A percentile compares a stretch with the other conserved stretches of the same genome.
phyloP scores from a whole-genome alignment of 2,888 invertebrate genomes.

The Aquatica leii region DNA sequence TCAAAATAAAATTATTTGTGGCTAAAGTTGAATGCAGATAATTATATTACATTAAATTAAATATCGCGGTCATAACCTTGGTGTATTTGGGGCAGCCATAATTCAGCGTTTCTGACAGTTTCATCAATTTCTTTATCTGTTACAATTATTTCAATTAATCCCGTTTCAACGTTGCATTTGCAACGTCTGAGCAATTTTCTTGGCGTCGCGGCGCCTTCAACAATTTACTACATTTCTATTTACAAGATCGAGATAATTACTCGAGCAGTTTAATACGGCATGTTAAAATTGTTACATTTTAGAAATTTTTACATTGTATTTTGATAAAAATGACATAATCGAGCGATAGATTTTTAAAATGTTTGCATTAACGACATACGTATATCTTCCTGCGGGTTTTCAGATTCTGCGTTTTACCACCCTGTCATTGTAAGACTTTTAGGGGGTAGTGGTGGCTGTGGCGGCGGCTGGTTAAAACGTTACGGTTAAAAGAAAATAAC shows the following conservation, averaged over 20 bases:
- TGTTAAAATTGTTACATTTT: background rate
- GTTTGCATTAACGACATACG: background rate
- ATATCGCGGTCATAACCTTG: slow-evolving; percentile 6
- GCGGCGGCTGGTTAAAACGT: slow-evolving; percentile 9
- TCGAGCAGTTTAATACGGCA: background rate
- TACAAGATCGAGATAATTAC: background rate
- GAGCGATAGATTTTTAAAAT: background rate
- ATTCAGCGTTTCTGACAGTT: background rate
- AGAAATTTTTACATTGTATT: background rate
- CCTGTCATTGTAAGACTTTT: background rate
- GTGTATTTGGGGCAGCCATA: background rate
- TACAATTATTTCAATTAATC: background rate
- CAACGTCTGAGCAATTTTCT: background rate
- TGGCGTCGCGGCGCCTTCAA: slow-evolving; percentile 1
- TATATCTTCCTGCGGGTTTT: no score
- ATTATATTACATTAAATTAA: slow-evolving; percentile 1
- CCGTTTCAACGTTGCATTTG: background rate
- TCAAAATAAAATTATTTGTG: no score
- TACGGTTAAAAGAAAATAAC: background rate
- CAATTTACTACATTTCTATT: background rate
- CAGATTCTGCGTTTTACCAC: slow-evolving; percentile 6
- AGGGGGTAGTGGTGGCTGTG: slow-evolving; percentile 5
- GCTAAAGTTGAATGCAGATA: no score
- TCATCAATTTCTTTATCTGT: background rate
- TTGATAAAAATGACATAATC: background rate